Evolutionary conservation across 2,113 vertebrate species (phyloP).

Genomic region (Lophochroa leadbeateri): DNA sequence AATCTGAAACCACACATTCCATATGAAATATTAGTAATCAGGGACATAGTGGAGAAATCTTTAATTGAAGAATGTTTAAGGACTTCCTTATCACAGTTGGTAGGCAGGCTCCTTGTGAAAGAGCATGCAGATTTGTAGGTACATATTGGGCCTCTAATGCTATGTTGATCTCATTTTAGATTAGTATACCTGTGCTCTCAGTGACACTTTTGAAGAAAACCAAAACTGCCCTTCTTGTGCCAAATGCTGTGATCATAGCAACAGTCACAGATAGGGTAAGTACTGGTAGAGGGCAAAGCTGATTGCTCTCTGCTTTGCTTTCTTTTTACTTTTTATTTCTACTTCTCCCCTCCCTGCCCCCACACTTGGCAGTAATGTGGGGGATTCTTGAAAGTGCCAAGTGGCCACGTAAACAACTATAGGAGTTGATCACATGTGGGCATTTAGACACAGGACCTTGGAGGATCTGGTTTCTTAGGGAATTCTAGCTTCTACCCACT

Average conservation of each 20-base stretch:
- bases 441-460: not conserved
- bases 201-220: slow-evolving; percentile 93
- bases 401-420: not conserved
- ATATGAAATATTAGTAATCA: not conserved
- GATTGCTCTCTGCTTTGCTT: not conserved
- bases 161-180: slow-evolving; percentile 76
- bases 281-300: not conserved
- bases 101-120: not conserved
- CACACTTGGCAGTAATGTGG: not conserved
- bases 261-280: slow-evolving; percentile 87
- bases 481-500: not conserved
- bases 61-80: not conserved
- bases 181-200: slow-evolving; percentile 87
- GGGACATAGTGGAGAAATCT: not conserved
- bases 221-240: slow-evolving; percentile 93
- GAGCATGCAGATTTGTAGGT: rapidly evolving
- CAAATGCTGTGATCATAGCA: slow-evolving; percentile 90
- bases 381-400: not conserved
- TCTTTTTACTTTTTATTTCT: not conserved
- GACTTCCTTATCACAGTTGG: not conserved
- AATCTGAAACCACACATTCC: not conserved
- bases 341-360: not conserved
- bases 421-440: not conserved
- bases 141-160: not conserved
- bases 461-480: not conserved